Evolutionary conservation across 64 coral and sea anemone genomes (phyloP), one percentile per base, ranked within the genome.

Genomic region (Montipora capricornis): DNA sequence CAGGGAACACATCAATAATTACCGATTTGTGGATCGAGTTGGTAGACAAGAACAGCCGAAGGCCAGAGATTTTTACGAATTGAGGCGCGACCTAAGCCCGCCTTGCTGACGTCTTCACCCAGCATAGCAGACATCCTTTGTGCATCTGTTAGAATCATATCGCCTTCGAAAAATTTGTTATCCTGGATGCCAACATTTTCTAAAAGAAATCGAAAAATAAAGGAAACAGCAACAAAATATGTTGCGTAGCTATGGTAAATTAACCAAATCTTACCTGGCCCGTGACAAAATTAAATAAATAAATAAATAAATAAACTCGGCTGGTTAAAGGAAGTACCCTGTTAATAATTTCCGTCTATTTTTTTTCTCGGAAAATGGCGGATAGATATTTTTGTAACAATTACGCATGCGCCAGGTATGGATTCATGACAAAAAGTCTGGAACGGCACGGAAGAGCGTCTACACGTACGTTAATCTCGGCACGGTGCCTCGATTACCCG

Each of bases 61-160:
- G 86, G 86, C 86, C 86, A 88, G 17, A 88, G 68, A 44, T 88
- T 88, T 70, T 88, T 88, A 0, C 20, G 19, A 60, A 77, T 88
- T 0, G 70, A 74, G 4, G 69, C 86, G 12, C 86, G 68, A 5
- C 86, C 69, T 8, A 75, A 19, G 20, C 86, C 86, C 16, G 86
- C 47, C 26, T 76, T 88, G 60, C 81, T 83, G 24, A 76, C 69
- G 48, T 88, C 86, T 8, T 77, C 69, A 16, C 86, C 86, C 3
- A 77, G n/a, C 47, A 75, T 52, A 8, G 53, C 86, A 11, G 86
- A 68, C 49, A 75, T 75, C 29, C 49, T 16, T n/a, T 88, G 86
- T 29, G 86, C 86, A 20, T 74, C 74, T 3, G 86, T 88, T 20
- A 88, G 70, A 14, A 75, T 37, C 70, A 88, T 76, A 47, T 88